Percentiles rank a stretch among this genome's conserved stretches.
phyloP scores from a whole-genome alignment of 1,140 invertebrate species.

The Bradysia coprophila region DNA sequence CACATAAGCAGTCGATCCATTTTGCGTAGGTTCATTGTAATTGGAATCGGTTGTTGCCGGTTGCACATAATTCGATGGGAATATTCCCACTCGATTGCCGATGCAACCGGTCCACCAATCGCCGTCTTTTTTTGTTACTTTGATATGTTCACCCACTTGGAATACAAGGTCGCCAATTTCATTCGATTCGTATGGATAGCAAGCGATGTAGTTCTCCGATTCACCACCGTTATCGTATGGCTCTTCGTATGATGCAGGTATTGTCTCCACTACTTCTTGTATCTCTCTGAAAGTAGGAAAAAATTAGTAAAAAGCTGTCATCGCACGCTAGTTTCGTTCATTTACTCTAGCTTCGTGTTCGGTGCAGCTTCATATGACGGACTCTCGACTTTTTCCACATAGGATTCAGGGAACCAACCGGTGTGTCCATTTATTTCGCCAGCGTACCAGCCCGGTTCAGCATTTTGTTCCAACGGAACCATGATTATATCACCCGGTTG shows the following conservation, averaged over 20 bases:
- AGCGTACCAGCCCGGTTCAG: slow-evolving; percentile 93
- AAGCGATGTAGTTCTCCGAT: slow-evolving; percentile 63
- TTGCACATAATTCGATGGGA: slow-evolving; percentile 86
- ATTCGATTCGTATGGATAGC: slow-evolving; percentile 67
- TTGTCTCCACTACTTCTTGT: slow-evolving; percentile 13
- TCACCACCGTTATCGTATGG: slow-evolving; percentile 16
- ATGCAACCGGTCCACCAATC: slow-evolving; percentile 97
- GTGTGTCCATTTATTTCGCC: slow-evolving; percentile 67
- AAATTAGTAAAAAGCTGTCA: slow-evolving; percentile 6
- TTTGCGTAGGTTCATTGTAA: neutral
- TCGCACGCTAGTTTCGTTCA: too few species aligned
- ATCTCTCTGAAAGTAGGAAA: slow-evolving; percentile 28
- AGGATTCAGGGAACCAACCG: slow-evolving; percentile 97
- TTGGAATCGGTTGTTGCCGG: slow-evolving; percentile 11
- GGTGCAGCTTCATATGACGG: slow-evolving; percentile 5
- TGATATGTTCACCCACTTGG: slow-evolving; percentile 75
- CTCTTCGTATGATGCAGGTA: neutral
- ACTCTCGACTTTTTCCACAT: slow-evolving; percentile 65
- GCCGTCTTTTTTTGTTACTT: slow-evolving; percentile 74
- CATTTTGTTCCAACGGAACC: slow-evolving; percentile 67
- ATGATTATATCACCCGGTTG: slow-evolving; percentile 86
- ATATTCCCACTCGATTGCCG: slow-evolving; percentile 69
- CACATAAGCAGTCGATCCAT: neutral
- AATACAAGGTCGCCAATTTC: slow-evolving; percentile 87
- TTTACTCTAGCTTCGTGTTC: too few species aligned